These are phyloP conservation scores for Pollenia amentaria DNA, from an alignment of 2,888 invertebrate genomes.

Conservation along the genomic window DNA sequence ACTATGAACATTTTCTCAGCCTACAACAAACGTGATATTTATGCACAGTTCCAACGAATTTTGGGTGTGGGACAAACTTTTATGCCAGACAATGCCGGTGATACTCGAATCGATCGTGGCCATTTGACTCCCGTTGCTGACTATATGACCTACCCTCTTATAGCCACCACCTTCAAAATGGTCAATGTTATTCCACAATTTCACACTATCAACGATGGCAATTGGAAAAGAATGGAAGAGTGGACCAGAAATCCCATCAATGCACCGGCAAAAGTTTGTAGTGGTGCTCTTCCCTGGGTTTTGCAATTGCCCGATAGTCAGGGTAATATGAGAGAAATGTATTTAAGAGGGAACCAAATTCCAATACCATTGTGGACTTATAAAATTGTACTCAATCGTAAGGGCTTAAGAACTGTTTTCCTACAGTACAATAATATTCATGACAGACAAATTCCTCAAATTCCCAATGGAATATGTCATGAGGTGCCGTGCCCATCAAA, in stretches of 20 bases:
- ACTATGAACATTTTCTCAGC: slow-evolving; percentile 74
- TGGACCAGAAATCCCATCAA: slow-evolving; percentile 81
- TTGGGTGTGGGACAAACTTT: slow-evolving; percentile 52
- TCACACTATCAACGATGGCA: slow-evolving; percentile 86
- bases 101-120: slow-evolving; percentile 81
- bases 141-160: slow-evolving; percentile 84
- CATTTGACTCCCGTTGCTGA: slow-evolving; percentile 85
- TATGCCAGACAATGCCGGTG: slow-evolving; percentile 56
- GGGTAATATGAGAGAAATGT: slow-evolving; percentile 21
- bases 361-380: slow-evolving; percentile 71
- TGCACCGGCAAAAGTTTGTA: slow-evolving; percentile 76
- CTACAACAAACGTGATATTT: slow-evolving; percentile 75
- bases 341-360: slow-evolving; percentile 45
- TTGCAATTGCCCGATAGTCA: slow-evolving; percentile 48
- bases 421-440: slow-evolving; percentile 69
- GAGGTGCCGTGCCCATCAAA: slow-evolving; percentile 26
- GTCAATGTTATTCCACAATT: slow-evolving; percentile 86
- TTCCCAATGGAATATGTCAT: slow-evolving; percentile 36
- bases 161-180: slow-evolving; percentile 85
- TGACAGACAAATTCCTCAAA: slow-evolving; percentile 39
- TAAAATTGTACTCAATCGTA: slow-evolving; percentile 63
- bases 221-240: slow-evolving; percentile 85
- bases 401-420: slow-evolving; percentile 54
- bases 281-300: slow-evolving; percentile 58
- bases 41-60: slow-evolving; percentile 51